These are phyloP conservation scores for Dorcus hopei DNA, from an alignment of 2,888 invertebrate species.

Conservation along the genomic window DNA sequence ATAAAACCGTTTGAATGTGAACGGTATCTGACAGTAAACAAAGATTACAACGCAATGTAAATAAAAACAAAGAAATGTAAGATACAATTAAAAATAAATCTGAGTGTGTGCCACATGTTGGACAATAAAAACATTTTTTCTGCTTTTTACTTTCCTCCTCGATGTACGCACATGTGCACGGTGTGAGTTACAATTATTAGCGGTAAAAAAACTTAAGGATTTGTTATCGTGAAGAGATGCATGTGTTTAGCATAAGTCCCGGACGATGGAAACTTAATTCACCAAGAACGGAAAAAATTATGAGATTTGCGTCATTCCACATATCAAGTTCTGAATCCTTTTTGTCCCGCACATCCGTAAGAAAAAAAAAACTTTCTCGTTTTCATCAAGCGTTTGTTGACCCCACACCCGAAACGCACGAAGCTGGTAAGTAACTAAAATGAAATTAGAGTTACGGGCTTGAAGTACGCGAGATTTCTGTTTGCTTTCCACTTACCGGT, in stretches of 20 bases:
- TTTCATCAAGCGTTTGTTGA: no score
- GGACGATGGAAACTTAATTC: constrained; percentile 20
- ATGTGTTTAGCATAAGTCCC: constrained; percentile 27
- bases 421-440: no score
- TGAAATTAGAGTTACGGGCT: no score
- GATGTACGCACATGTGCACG: constrained; percentile 11
- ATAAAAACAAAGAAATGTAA: constrained; percentile 11
- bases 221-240: constrained; percentile 5
- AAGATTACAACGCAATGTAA: constrained; percentile 7
- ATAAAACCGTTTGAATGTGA: no score
- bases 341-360: neutral
- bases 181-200: constrained; percentile 17
- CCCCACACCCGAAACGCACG: neutral
- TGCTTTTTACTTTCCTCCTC: constrained; percentile 2
- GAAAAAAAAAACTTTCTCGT: no score
- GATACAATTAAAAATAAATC: constrained; percentile 33
- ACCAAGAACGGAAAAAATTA: constrained; percentile 12
- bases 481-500: no score
- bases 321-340: neutral
- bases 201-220: constrained; percentile 9
- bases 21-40: neutral
- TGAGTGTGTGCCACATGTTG: constrained; percentile 29
- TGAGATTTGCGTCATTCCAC: constrained; percentile 15
- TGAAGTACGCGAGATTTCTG: no score
- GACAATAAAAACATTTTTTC: constrained; percentile 8